Conservation (phyloP, 1,140 invertebrate species). For the Drosophila setifemur region DNA sequence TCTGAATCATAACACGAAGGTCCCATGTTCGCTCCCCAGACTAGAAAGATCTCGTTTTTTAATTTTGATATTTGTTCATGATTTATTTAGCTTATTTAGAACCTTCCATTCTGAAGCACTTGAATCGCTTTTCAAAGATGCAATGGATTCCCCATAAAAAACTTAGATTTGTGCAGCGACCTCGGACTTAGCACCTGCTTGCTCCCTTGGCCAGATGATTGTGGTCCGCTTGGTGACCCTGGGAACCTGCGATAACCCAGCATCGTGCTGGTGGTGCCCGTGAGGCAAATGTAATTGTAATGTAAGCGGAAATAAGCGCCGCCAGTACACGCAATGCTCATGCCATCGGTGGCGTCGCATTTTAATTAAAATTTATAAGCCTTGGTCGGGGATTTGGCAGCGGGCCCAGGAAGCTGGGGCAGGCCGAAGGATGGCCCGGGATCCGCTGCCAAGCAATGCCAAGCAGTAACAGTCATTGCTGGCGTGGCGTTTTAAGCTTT, state of each 20-base stretch:
- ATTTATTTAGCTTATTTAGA: too few relatives aligned
- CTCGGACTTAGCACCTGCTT: constrained; percentile 25
- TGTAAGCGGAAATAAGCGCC: constrained; percentile 77
- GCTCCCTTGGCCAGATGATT: not conserved
- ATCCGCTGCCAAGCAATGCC: not conserved
- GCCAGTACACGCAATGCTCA: constrained; percentile 34
- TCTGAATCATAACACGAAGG: too few relatives aligned
- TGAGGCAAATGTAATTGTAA: constrained; percentile 73
- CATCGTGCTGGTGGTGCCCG: constrained; percentile 6
- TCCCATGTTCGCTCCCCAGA: too few relatives aligned
- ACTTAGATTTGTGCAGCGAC: constrained; percentile 13
- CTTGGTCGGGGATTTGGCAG: constrained; percentile 71
- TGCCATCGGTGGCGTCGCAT: constrained; percentile 46
- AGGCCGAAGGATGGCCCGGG: not conserved
- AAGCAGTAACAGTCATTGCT: constrained; percentile 1
- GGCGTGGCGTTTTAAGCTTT: constrained; percentile 75
- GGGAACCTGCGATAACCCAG: constrained; percentile 12
- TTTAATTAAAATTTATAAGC: constrained; percentile 81
- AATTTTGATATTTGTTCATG: too few relatives aligned
- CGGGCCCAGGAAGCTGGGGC: constrained; percentile 18
- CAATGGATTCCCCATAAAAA: not conserved
- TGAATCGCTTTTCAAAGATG: not conserved
- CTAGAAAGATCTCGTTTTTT: too few relatives aligned
- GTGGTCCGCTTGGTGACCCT: constrained; percentile 14
- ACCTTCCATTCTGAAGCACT: not conserved